A percentile compares a stretch with the other conserved stretches of the same genome.
phyloP scores from a whole-genome alignment of 2,888 invertebrate genomes.

The Apotomis turbidana region DNA sequence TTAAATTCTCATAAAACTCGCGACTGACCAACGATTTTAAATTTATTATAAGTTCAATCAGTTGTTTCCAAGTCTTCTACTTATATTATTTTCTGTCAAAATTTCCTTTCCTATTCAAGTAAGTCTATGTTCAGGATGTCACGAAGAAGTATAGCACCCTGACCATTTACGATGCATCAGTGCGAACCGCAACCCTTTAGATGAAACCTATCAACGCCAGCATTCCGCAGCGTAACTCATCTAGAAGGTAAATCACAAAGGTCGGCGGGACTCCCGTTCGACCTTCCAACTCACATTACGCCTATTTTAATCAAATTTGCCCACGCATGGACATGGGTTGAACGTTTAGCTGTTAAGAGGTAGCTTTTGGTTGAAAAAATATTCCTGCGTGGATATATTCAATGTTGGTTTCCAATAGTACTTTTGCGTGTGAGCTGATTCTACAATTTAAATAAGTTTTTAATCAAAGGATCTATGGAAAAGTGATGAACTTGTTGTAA shows the following conservation, averaged over 20 bases:
- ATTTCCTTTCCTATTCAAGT: too few relatives aligned
- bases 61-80: too few relatives aligned
- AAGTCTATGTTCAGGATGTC: too few relatives aligned
- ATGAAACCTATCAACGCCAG: slow-evolving; percentile 7
- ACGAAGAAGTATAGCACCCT: neutral
- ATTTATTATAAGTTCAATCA: too few relatives aligned
- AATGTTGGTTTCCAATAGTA: too few relatives aligned
- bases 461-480: too few relatives aligned
- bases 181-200: slow-evolving; percentile 18
- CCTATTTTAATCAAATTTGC: slow-evolving; percentile 29
- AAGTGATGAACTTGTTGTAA: too few relatives aligned
- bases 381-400: neutral
- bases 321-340: slow-evolving; percentile 35
- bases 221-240: slow-evolving; percentile 38
- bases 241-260: slow-evolving; percentile 30
- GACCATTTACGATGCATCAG: slow-evolving; percentile 3
- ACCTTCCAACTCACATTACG: slow-evolving; percentile 35
- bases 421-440: too few relatives aligned
- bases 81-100: too few relatives aligned
- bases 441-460: too few relatives aligned
- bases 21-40: too few relatives aligned
- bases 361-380: neutral
- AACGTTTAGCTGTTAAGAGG: slow-evolving; percentile 36
- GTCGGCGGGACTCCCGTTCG: slow-evolving; percentile 34
- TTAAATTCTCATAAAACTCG: too few relatives aligned